Evolutionary conservation across 2,888 invertebrate species (phyloP), one percentile per base, ranked within the genome.

Genomic region (Spatulosminthurus flaviceps): DNA sequence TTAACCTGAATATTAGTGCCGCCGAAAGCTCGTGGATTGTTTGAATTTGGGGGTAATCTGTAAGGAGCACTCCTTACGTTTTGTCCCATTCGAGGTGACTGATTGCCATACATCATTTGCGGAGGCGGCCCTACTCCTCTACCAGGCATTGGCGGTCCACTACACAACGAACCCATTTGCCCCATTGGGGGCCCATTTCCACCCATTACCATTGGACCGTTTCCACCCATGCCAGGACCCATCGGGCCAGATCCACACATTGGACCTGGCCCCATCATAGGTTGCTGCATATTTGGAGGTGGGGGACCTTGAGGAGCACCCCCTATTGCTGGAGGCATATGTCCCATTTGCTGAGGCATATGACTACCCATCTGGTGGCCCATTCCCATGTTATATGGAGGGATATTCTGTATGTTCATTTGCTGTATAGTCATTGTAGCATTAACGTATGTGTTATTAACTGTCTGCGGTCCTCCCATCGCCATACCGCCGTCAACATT

Each of bases 1-100:
- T 97, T 97, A 29, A 98, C 96, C 89, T 95, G 95, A 64, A 95
- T 93, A 88, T 95, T 97, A 69, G 93, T 92, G 84, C 92, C 92
- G 86, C 92, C 92, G 86, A 92, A 92, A 1, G 91, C 90, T 86
- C 90, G 91, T 1, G 88, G 88, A 11, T 88, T 91, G 79, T 81
- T 81, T 41, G 79, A 79, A 78, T 90, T 42, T 88, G 89, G 72
- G 87, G 91, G 91, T 88, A 91, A 90, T 78, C 82, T 81, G 67
- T 82, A 81, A n/a, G 82, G 83, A 80, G 81, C 92, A 24, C 91
- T 85, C 67, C 85, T 69, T 81, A 90, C 42, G 92, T 92, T 90
- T 72, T 78, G 80, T 29, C 81, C 82, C 79, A 81, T 80, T 51
- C 80, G 81, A 26, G 79, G 80, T 43, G 81, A 80, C 71, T 81